These are phyloP conservation scores for Tetramorium simillimum DNA, from an alignment of 1,140 invertebrate genomes.

Conservation along the genomic window DNA sequence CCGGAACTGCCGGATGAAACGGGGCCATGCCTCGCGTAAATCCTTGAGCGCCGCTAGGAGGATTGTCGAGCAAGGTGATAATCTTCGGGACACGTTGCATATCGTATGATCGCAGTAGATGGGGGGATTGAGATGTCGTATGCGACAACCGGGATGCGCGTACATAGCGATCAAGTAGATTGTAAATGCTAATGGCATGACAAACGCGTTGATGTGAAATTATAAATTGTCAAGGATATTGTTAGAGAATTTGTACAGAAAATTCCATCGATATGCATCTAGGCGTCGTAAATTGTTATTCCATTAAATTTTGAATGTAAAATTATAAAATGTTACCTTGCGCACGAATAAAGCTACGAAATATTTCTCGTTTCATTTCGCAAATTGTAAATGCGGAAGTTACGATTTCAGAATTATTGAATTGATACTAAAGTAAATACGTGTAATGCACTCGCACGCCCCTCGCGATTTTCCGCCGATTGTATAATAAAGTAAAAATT, in stretches of 20 bases:
- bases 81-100: slow-evolving; percentile 30
- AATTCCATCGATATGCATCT: background rate
- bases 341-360: background rate
- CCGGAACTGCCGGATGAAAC: slow-evolving; percentile 43
- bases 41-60: slow-evolving; percentile 17
- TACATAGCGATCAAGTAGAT: background rate
- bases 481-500: background rate
- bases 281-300: background rate
- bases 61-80: slow-evolving; percentile 55
- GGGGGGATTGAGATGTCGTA: slow-evolving; percentile 5
- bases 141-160: background rate
- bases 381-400: background rate
- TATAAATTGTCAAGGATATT: background rate
- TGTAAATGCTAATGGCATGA: background rate
- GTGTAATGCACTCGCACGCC: background rate
- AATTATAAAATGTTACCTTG: background rate
- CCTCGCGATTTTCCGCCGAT: background rate
- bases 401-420: background rate
- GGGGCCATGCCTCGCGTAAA: slow-evolving; percentile 42
- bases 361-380: background rate
- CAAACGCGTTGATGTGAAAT: background rate
- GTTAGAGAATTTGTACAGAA: background rate
- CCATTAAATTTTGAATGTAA: background rate
- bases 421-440: background rate
- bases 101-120: background rate